Percentiles rank a stretch among this genome's conserved stretches.
Evolutionary conservation across 2,113 vertebrate genomes (phyloP).

Genomic region (Mobula birostris): DNA sequence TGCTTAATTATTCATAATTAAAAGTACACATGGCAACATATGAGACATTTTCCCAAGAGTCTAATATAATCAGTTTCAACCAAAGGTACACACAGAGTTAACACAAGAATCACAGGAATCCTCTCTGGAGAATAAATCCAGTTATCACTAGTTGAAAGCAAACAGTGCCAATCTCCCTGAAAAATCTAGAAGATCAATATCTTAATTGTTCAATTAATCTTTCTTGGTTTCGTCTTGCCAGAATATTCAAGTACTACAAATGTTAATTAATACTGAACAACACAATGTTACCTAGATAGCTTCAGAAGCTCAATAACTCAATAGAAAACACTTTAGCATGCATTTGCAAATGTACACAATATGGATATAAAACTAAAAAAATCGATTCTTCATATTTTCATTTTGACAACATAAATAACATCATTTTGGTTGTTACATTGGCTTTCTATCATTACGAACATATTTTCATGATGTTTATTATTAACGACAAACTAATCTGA

Average conservation of each 20-base stretch:
- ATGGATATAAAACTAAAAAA: neutral
- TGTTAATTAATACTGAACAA: neutral
- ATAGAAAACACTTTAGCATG: neutral
- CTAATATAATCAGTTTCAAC: conserved; percentile 16
- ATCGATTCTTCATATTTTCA: neutral
- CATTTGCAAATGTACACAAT: neutral
- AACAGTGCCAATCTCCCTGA: neutral
- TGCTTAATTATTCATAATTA: conserved; percentile 29
- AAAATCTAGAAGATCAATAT: neutral
- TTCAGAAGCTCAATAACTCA: neutral
- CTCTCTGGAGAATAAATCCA: conserved; percentile 11
- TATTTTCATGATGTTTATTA: neutral
- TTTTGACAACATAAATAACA: neutral
- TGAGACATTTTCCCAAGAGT: neutral
- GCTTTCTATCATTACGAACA: neutral
- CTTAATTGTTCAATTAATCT: conserved; percentile 5
- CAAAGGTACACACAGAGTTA: neutral
- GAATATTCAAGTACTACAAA: neutral
- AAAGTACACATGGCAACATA: conserved; percentile 18
- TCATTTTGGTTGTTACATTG: neutral
- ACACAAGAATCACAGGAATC: neutral
- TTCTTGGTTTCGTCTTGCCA: neutral
- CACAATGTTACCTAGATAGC: neutral
- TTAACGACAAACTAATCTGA: neutral
- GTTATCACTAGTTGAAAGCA: neutral